Base-by-base conservation (phyloP, 2,113 vertebrate species). In the Micromys minutus region DNA sequence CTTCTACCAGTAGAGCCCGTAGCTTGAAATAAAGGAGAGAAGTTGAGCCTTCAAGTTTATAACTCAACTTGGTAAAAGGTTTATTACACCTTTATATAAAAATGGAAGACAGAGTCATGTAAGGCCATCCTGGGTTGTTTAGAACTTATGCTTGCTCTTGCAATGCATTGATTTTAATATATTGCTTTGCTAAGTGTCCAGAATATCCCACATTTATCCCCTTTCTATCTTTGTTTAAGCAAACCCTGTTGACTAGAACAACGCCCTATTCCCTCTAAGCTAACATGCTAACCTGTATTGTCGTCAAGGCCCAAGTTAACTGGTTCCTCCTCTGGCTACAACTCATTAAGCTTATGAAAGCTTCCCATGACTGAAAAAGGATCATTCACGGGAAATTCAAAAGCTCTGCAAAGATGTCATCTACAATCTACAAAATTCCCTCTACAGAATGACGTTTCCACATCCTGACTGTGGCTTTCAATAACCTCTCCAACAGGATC, bases 161-260 rank as follows among this genome's bases (percentile, higher is more conserved):
- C 19, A 65, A 67, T 88, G 77, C 77, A 83, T 0, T 83, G 24
- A 74, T 72, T 95, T 94, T 31, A 88, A 84, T 67, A 80, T 0
- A 52, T 13, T 12, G 17, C 50, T 88, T 92, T 89, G 50, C 45
- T 72, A n/a, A 89, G 34, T 86, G 91, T 92, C 83, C 8, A 47
- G 65, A 17, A 94, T 42, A 69, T 36, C 7, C 57, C 31, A 71
- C 55, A 42, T 15, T 84, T 93, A 45, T 1, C 77, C 21, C 9
- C 22, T 19, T 84, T 84, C 57, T 50, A 9, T 47, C 57, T 77
- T 72, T 31, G 39, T 79, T 85, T 57, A 89, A 16, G 47, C 69
- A 88, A 95, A 95, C 50, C 45, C 57, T 72, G 76, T 90, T 88
- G 91, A 91, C 91, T 71, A 94, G 24, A 87, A 87, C 77, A 80